Evolutionary conservation across 1,140 invertebrate species (phyloP), one percentile per base, ranked within the genome.

Genomic region (Trichonephila inaurata): DNA sequence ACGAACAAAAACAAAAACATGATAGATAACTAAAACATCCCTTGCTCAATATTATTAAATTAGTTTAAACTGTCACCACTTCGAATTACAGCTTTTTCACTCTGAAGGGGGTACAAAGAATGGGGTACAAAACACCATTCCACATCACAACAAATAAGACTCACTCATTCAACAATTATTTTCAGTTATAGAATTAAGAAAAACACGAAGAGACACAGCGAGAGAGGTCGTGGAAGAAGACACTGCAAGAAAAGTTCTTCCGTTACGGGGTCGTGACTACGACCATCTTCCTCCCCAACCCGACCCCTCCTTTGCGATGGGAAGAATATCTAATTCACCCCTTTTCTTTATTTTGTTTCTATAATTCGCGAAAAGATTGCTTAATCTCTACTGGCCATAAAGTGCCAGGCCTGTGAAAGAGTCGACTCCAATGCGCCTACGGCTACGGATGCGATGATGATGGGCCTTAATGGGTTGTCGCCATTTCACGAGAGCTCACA

Each of bases 181-280:
- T 51, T 12, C 62, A 19, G 18, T 64, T 21, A 64, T 19, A 6
- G 62, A 64, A 64, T 64, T 64, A 64, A 64, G 62, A 64, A 64
- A 40, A 64, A 64, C 62, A 64, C 21, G 21, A 64, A 64, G 7
- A 51, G 51, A 51, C 51, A 51, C 1, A 51, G 51, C 33, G 4
- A 51, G 51, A 51, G 51, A 51, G 51, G 51, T 51, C 51, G 51
- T 14, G 24, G 66, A 69, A 69, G n/a, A 69, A 24, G 66, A n/a
- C 81, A 16, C 33, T 83, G 51, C 7, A 61, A 28, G 21, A 85
- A 85, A 60, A 85, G 51, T 6, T 85, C 58, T 28, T 85, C 62
- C 90, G 90, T 92, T 85, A 92, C 90, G 90, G 60, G 77, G 90
- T 92, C 90, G 61, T 92, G 90, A 92, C 62, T 69, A 83, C n/a